Base-by-base conservation (phyloP, 2,113 vertebrate genomes). In the Oryzias woworae region DNA sequence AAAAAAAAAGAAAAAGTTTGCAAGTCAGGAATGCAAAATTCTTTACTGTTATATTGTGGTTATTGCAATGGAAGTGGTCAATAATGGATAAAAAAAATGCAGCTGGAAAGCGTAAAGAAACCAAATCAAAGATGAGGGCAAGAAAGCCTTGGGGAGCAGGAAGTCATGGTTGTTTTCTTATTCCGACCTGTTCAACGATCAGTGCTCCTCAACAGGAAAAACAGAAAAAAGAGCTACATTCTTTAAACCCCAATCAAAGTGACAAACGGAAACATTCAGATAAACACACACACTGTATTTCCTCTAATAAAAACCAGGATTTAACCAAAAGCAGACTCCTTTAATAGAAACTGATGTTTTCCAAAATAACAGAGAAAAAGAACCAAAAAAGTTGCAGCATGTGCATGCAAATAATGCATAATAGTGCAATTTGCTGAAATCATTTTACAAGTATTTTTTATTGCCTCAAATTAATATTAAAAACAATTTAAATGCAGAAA, bases 251-350 rank as follows among this genome's bases (percentile, higher is more conserved):
- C 74, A 48, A 69, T 61, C 31, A 51, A 73, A 73, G 52, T 45
- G 60, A 50, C 44, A 57, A 18, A 60, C 89, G 91, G 52, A 64
- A 62, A 62, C 76, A 54, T 52, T 71, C 76, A 71, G 60, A 58
- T 6, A 5, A 60, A 82, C 59, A 69, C 2, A 66, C 55, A 73
- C 16, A 18, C 47, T 18, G 12, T 48, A 48, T 22, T 48, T 48
- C 47, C 47, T 48, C 47, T 10, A 48, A 48, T 48, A 20, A 48
- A 48, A 48, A 48, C 8, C 20, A 18, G 20, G 47, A n/a, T 48
- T 48, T 18, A 48, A 12, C 8, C 5, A 48, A 48, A 48, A 48
- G 47, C 20, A 18, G 47, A 10, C 18, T 20, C 20, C 12, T 48
- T 12, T 10, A 48, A 18, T 20, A 10, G 8, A 10, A 36, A 12